Percentiles rank a stretch among this genome's conserved stretches.
These are phyloP conservation scores for Silurus asotus DNA, from an alignment of 2,113 vertebrate genomes.

Conservation along the genomic window DNA sequence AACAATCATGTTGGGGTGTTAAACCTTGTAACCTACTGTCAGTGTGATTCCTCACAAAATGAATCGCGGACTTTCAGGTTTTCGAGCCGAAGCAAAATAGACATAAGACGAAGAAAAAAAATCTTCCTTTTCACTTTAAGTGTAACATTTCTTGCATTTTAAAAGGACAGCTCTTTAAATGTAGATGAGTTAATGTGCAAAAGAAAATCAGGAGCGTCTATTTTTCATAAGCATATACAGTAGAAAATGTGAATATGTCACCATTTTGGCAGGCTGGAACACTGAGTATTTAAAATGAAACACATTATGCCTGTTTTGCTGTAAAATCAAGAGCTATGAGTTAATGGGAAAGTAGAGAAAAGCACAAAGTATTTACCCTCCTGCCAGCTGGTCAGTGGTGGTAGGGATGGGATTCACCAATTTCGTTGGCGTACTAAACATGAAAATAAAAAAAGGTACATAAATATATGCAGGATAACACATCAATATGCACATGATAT, in stretches of 20 bases:
- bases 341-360: background rate
- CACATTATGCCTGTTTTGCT: background rate
- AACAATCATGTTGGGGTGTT: background rate
- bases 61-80: background rate
- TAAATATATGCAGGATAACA: slow-evolving; percentile 46
- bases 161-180: background rate
- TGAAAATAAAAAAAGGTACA: slow-evolving; percentile 5
- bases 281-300: background rate
- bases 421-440: slow-evolving; percentile 53
- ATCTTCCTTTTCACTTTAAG: background rate
- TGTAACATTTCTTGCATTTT: background rate
- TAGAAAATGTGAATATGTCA: background rate
- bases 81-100: background rate
- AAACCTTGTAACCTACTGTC: background rate
- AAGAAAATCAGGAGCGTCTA: background rate
- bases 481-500: background rate
- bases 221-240: background rate
- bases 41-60: background rate
- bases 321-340: background rate
- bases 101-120: background rate
- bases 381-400: slow-evolving; percentile 61
- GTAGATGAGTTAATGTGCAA: background rate
- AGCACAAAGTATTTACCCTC: slow-evolving; percentile 52
- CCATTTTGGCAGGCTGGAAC: background rate
- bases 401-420: slow-evolving; percentile 50